A percentile compares a stretch with the other conserved stretches of the same genome.
Conservation (phyloP, 64 coral and sea anemone genomes). For the Actinia tenebrosa region DNA sequence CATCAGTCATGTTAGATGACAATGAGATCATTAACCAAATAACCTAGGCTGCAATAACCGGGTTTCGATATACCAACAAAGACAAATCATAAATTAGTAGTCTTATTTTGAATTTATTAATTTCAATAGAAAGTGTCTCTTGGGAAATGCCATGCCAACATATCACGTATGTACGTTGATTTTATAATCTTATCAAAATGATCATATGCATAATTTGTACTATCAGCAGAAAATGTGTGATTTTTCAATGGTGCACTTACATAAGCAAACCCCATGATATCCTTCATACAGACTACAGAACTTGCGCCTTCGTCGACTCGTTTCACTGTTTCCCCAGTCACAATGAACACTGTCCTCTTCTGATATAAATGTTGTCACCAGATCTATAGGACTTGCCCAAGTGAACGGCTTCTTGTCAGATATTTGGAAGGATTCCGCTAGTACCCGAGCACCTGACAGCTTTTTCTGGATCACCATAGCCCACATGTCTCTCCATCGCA, state of each 20-base stretch:
- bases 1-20: too few relatives aligned
- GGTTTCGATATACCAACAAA: too few relatives aligned
- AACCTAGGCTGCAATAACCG: too few relatives aligned
- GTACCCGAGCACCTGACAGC: slow-evolving; percentile 22
- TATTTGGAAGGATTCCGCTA: slow-evolving; percentile 67
- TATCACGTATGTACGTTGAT: too few relatives aligned
- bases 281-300: slow-evolving; percentile 90
- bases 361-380: slow-evolving; percentile 18
- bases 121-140: too few relatives aligned
- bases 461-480: slow-evolving; percentile 71
- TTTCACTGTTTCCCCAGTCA: slow-evolving; percentile 52
- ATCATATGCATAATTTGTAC: too few relatives aligned
- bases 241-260: slow-evolving; percentile 34
- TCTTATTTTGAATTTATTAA: too few relatives aligned
- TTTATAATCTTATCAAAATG: too few relatives aligned
- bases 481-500: slow-evolving; percentile 77
- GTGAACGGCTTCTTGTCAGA: background rate
- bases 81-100: too few relatives aligned
- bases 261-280: slow-evolving; percentile 64
- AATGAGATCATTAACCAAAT: too few relatives aligned
- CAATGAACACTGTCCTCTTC: slow-evolving; percentile 31
- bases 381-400: slow-evolving; percentile 24
- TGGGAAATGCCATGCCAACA: too few relatives aligned
- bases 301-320: slow-evolving; percentile 45
- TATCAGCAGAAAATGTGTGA: too few relatives aligned